These are phyloP conservation scores for Poeciliopsis infans DNA, from an alignment of 2,797 vertebrate genomes.

Conservation along the genomic window DNA sequence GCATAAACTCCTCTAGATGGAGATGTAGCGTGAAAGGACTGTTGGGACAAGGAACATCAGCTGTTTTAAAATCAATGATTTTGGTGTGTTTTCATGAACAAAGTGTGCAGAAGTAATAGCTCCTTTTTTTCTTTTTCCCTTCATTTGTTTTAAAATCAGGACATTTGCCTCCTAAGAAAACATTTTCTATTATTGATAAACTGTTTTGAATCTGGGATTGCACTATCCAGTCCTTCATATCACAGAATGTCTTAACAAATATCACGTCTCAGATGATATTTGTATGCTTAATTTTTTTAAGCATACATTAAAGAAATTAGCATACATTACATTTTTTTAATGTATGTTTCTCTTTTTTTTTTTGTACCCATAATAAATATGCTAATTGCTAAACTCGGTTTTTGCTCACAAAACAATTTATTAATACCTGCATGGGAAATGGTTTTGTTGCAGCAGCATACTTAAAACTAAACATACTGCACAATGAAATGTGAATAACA, in stretches of 20 bases:
- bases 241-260: not conserved
- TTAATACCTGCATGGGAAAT: not conserved
- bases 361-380: not conserved
- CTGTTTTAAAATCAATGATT: not conserved
- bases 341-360: not conserved
- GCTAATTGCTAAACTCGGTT: not conserved
- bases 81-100: not conserved
- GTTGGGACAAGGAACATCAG: not conserved
- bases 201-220: not conserved
- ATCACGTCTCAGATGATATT: not conserved
- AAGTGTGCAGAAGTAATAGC: not conserved
- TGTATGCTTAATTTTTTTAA: no score
- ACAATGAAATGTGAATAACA: not conserved
- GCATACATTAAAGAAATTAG: no score
- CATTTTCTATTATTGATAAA: not conserved
- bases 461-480: not conserved
- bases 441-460: not conserved
- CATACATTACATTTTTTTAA: not conserved
- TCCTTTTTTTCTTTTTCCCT: not conserved
- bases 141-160: not conserved
- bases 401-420: not conserved
- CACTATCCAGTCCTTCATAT: not conserved
- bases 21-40: not conserved
- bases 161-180: conserved; percentile 1
- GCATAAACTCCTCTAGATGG: not conserved